phyloP scores from a whole-genome alignment of 2,113 vertebrate species.

The Fulica atra region DNA sequence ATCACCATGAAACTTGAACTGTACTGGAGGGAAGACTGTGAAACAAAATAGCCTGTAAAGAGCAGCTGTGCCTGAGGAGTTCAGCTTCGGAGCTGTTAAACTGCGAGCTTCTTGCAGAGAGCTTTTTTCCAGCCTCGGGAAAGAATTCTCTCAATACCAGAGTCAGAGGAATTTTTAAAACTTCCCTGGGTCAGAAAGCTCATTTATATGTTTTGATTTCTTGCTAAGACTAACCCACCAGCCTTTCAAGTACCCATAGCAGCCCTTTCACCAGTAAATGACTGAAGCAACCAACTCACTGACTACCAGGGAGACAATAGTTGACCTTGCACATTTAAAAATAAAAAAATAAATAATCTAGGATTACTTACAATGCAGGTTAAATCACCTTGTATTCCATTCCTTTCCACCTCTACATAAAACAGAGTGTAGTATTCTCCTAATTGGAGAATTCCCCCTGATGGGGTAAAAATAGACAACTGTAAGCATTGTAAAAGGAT shows the following conservation, averaged over 20 bases:
- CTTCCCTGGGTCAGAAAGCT: neutral
- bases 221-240: neutral
- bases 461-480: neutral
- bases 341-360: neutral
- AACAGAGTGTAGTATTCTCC: neutral
- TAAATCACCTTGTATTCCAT: neutral
- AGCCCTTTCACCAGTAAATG: neutral
- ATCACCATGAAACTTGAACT: conserved; percentile 55
- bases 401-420: neutral
- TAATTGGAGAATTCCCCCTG: neutral
- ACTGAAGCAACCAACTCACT: neutral
- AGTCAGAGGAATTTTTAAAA: neutral
- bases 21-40: neutral
- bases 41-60: conserved; percentile 64
- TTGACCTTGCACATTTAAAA: neutral
- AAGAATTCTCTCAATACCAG: neutral
- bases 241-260: neutral
- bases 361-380: neutral
- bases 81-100: neutral
- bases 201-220: neutral
- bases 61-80: conserved; percentile 59
- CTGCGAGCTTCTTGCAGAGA: rapidly evolving
- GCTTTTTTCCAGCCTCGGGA: neutral
- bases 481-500: neutral
- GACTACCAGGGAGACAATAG: neutral